These are phyloP conservation scores for Glaucidium brasilianum DNA, from an alignment of 2,113 vertebrate species.

Conservation along the genomic window DNA sequence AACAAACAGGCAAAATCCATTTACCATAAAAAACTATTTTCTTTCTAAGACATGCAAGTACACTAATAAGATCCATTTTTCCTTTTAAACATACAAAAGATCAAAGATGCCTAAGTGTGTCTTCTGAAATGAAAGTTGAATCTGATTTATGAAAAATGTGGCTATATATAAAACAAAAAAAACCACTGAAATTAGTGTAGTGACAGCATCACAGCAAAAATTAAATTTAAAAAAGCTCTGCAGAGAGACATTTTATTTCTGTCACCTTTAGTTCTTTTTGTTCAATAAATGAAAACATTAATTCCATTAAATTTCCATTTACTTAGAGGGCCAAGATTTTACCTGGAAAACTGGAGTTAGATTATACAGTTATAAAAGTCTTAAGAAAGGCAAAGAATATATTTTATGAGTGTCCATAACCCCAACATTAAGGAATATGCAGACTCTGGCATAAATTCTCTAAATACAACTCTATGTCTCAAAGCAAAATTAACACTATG, in stretches of 20 bases:
- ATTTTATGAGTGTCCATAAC: neutral
- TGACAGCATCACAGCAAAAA: neutral
- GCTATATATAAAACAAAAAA: neutral
- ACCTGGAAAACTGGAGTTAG: neutral
- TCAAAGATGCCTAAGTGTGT: neutral
- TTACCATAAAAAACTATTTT: constrained; percentile 24
- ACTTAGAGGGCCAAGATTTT: neutral
- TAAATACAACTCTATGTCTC: neutral
- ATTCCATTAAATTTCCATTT: neutral
- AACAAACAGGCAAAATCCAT: constrained; percentile 2
- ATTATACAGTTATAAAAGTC: neutral
- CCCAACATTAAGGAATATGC: neutral
- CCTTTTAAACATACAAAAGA: neutral
- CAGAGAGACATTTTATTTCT: neutral
- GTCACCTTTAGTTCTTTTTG: neutral
- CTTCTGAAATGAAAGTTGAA: constrained; percentile 21
- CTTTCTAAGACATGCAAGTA: neutral
- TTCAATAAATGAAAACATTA: neutral
- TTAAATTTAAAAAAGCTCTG: neutral
- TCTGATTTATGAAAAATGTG: neutral
- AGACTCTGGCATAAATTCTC: neutral
- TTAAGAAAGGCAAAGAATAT: neutral
- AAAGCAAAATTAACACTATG: neutral
- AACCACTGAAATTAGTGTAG: neutral
- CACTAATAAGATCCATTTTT: neutral